phyloP scores from a whole-genome alignment of 1,140 invertebrate species.

The Archivesica marissinica region DNA sequence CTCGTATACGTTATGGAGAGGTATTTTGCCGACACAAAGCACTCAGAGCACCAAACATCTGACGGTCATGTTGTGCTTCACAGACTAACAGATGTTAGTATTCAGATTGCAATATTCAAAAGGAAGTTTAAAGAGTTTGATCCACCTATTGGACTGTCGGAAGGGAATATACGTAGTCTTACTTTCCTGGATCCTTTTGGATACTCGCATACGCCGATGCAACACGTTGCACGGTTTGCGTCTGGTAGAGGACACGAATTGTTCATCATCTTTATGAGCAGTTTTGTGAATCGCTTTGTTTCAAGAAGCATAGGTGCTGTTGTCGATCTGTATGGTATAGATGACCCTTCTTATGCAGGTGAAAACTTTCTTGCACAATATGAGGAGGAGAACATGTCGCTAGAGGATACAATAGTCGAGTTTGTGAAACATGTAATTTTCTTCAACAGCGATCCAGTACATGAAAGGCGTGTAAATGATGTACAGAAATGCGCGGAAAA shows the following conservation, averaged over 20 bases:
- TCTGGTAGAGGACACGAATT: not conserved
- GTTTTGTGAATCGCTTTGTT: slow-evolving; percentile 6
- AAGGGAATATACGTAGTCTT: not conserved
- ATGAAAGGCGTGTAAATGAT: not conserved
- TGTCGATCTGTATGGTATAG: not conserved
- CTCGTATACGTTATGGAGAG: no score
- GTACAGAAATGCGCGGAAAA: not conserved
- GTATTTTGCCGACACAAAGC: no score
- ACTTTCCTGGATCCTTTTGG: slow-evolving; percentile 29
- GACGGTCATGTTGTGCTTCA: no score
- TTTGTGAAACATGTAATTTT: not conserved
- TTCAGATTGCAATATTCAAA: no score
- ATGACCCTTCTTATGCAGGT: not conserved
- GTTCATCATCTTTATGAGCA: slow-evolving; percentile 28
- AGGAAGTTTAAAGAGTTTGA: not conserved
- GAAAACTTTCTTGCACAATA: not conserved
- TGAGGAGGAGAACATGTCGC: not conserved
- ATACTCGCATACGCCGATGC: not conserved
- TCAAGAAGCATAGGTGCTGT: not conserved
- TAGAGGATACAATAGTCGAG: not conserved
- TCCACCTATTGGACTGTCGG: not conserved
- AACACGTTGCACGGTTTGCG: not conserved
- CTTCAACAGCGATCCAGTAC: not conserved
- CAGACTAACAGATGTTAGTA: no score
- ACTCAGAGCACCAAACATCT: no score